phyloP scores from a whole-genome alignment of 2,113 vertebrate species.

The Phaethon lepturus region DNA sequence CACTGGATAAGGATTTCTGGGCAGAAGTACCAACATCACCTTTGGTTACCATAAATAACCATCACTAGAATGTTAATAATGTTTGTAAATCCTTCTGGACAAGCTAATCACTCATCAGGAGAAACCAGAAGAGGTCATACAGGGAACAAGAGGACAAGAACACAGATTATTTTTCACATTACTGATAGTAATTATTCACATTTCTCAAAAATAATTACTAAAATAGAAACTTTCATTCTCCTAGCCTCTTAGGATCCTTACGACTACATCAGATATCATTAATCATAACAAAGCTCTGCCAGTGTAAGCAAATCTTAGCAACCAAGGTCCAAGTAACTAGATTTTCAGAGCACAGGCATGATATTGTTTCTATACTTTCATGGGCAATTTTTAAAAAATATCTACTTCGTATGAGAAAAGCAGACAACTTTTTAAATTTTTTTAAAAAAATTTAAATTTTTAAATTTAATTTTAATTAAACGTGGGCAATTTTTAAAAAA shows the following conservation, averaged over 20 bases:
- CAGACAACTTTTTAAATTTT: background rate
- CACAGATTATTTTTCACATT: background rate
- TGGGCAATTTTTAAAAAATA: background rate
- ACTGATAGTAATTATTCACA: background rate
- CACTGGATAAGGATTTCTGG: background rate
- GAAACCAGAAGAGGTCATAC: background rate
- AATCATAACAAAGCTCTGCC: background rate
- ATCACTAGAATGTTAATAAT: background rate
- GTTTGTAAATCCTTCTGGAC: background rate
- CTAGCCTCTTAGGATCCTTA: background rate
- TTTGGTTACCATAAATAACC: background rate
- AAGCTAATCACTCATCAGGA: background rate
- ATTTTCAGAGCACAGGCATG: background rate
- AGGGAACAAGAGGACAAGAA: background rate
- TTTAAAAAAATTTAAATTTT: no score
- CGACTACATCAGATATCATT: background rate
- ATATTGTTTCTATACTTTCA: background rate
- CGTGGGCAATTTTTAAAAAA: background rate
- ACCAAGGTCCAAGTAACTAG: background rate
- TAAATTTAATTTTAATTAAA: no score
- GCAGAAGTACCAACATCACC: background rate
- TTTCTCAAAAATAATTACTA: background rate
- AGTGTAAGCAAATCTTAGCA: background rate
- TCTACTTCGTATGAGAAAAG: background rate
- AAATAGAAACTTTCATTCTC: background rate